A percentile compares a stretch with the other conserved stretches of the same genome.
Conservation (phyloP, 1,140 invertebrate genomes). For the Drosophila sp. region DNA sequence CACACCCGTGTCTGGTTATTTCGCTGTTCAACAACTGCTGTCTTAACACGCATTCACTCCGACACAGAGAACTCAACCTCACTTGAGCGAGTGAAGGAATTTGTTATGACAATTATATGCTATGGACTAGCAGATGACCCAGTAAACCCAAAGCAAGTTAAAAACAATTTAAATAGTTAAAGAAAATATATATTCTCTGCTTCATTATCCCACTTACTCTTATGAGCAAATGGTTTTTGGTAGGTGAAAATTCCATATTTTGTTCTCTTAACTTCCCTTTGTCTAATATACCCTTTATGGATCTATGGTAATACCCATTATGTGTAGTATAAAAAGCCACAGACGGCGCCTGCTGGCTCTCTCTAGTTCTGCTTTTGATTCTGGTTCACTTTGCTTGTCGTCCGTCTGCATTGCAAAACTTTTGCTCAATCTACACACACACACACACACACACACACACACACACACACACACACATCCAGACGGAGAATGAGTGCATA, state of each 20-base stretch:
- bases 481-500: constrained; percentile 1
- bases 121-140: neutral
- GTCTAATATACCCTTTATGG: neutral
- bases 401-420: constrained; percentile 35
- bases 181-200: too few species aligned
- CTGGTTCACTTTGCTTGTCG: constrained; percentile 17
- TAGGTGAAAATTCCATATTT: too few species aligned
- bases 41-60: constrained; percentile 61
- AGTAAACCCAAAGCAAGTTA: neutral
- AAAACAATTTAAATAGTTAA: too few species aligned
- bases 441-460: constrained; percentile 17
- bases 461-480: constrained; percentile 4
- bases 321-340: constrained; percentile 12
- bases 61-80: neutral
- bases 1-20: constrained; percentile 71
- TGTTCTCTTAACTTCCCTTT: neutral
- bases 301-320: neutral
- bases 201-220: too few species aligned
- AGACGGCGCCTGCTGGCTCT: constrained; percentile 46
- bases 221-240: too few species aligned
- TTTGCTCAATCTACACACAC: constrained; percentile 24
- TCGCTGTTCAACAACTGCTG: constrained; percentile 73
- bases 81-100: neutral
- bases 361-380: constrained; percentile 19
- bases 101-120: constrained; percentile 2